Evolutionary conservation across 1,140 invertebrate species (phyloP).

Genomic region (Lysiphlebus fabarum): DNA sequence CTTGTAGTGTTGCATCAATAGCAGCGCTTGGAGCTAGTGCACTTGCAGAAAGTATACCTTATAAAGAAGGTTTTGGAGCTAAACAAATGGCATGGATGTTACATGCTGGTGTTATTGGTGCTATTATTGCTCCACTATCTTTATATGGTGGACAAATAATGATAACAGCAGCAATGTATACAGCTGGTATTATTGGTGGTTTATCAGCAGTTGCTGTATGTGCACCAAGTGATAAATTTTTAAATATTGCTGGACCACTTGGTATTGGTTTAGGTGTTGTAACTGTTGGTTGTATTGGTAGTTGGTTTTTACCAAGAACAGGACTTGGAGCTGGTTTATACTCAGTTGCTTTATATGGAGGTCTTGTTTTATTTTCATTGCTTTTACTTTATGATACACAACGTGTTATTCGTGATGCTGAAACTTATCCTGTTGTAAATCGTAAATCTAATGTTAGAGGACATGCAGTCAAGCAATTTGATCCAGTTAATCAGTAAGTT

Average conservation of each 20-base stretch:
- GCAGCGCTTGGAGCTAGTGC: constrained; percentile 88
- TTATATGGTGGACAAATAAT: constrained; percentile 87
- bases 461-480: constrained; percentile 65
- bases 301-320: constrained; percentile 88
- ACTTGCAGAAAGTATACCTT: constrained; percentile 74
- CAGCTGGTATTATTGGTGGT: constrained; percentile 90
- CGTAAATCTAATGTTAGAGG: constrained; percentile 24
- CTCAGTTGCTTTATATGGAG: constrained; percentile 91
- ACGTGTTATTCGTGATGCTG: constrained; percentile 81
- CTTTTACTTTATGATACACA: constrained; percentile 97
- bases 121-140: constrained; percentile 86
- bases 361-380: constrained; percentile 86
- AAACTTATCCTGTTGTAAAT: constrained; percentile 65
- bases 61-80: constrained; percentile 75
- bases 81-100: constrained; percentile 93
- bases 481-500: constrained; percentile 94
- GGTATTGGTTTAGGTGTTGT: constrained; percentile 95
- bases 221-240: constrained; percentile 95
- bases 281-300: constrained; percentile 86
- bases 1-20: constrained; percentile 73
- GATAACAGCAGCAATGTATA: constrained; percentile 88
- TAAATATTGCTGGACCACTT: constrained; percentile 90
- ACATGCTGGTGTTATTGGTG: constrained; percentile 87
- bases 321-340: constrained; percentile 86
- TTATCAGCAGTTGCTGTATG: constrained; percentile 89